Evolutionary conservation across 1,140 invertebrate genomes (phyloP).

Genomic region (Drosophila lacertosa): DNA sequence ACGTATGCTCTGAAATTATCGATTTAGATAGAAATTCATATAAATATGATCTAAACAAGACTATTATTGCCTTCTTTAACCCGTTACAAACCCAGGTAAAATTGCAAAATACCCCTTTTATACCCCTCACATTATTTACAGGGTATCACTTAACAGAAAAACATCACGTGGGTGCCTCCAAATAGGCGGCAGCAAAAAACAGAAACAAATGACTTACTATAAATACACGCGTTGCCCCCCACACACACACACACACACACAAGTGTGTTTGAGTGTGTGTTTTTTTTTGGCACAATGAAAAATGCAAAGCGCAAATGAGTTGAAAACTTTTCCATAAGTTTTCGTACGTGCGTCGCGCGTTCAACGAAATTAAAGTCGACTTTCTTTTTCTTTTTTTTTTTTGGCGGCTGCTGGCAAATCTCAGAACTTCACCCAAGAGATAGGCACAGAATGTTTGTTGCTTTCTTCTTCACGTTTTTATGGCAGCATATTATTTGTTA

Average conservation of each 20-base stretch:
- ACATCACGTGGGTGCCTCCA: slow-evolving; percentile 32
- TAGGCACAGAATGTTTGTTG: slow-evolving; percentile 26
- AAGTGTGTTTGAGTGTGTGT: slow-evolving; percentile 17
- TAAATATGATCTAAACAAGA: no score
- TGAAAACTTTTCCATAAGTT: slow-evolving; percentile 80
- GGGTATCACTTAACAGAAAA: slow-evolving; percentile 18
- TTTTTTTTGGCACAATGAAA: slow-evolving; percentile 70
- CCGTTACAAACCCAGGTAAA: neutral
- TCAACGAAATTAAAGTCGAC: slow-evolving; percentile 64
- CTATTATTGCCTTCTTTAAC: no score
- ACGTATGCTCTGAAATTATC: no score
- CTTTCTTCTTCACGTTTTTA: neutral
- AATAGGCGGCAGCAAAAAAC: slow-evolving; percentile 54
- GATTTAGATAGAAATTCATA: no score
- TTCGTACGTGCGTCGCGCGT: slow-evolving; percentile 46
- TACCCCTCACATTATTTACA: neutral
- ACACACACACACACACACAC: neutral
- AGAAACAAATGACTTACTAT: slow-evolving; percentile 77
- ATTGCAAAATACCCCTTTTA: neutral
- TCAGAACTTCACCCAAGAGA: slow-evolving; percentile 55
- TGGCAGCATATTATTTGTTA: slow-evolving; percentile 6
- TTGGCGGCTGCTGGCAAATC: slow-evolving; percentile 51
- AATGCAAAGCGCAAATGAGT: slow-evolving; percentile 81
- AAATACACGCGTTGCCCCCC: slow-evolving; percentile 49
- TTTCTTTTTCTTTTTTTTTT: no score